Evolutionary conservation across 2,797 vertebrate genomes (phyloP).

Genomic region (Pseudochaenichthys georgianus): DNA sequence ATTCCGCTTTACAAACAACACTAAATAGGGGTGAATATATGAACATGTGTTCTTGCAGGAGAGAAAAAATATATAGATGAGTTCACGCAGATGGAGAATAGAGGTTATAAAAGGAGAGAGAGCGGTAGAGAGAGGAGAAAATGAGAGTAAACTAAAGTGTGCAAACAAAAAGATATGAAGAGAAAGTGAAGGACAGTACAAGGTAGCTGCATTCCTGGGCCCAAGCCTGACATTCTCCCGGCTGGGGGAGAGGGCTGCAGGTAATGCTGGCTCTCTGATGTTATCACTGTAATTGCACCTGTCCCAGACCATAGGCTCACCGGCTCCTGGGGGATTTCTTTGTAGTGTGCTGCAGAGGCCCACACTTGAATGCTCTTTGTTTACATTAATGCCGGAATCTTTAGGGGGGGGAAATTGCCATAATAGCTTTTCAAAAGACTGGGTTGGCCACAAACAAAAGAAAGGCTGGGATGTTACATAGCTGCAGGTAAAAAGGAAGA

Average conservation of each 20-base stretch:
- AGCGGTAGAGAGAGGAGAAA: slow-evolving; percentile 10
- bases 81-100: slow-evolving; percentile 7
- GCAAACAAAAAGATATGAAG: slow-evolving; percentile 43
- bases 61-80: slow-evolving; percentile 17
- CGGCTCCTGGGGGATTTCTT: slow-evolving; percentile 81
- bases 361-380: slow-evolving; percentile 85
- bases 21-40: slow-evolving; percentile 75
- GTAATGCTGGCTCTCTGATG: slow-evolving; percentile 81
- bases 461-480: slow-evolving; percentile 58
- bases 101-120: slow-evolving; percentile 25
- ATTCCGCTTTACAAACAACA: slow-evolving; percentile 79
- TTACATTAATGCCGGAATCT: slow-evolving; percentile 85
- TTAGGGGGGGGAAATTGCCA: slow-evolving; percentile 75
- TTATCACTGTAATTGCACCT: slow-evolving; percentile 89
- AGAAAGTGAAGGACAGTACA: slow-evolving; percentile 63
- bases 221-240: slow-evolving; percentile 51
- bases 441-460: slow-evolving; percentile 73
- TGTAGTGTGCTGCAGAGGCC: slow-evolving; percentile 79
- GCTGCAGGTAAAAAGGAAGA: slow-evolving; percentile 72
- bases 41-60: slow-evolving; percentile 65
- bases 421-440: slow-evolving; percentile 82
- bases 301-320: slow-evolving; percentile 80
- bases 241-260: slow-evolving; percentile 71
- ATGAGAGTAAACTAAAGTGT: slow-evolving; percentile 44
- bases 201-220: slow-evolving; percentile 67